These are phyloP conservation scores for Conomelus anceps DNA, from an alignment of 2,888 invertebrate species.

Conservation along the genomic window DNA sequence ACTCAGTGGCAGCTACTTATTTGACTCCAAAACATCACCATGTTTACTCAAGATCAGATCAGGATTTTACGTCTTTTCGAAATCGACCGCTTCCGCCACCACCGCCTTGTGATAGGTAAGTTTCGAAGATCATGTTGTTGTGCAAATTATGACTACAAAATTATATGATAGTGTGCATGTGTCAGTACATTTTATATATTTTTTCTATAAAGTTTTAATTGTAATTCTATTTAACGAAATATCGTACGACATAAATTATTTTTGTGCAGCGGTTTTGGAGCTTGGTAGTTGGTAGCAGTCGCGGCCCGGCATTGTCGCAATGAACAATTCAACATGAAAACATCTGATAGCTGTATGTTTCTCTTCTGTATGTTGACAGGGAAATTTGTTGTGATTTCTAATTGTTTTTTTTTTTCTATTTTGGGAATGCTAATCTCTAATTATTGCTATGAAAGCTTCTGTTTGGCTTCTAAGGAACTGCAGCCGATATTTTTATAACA, in stretches of 20 bases:
- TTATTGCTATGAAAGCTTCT: too few species aligned
- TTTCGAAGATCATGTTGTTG: not conserved
- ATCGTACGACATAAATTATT: too few species aligned
- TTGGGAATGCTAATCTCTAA: too few species aligned
- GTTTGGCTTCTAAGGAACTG: too few species aligned
- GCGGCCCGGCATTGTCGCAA: not conserved
- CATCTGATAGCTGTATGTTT: too few species aligned
- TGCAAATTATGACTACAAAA: not conserved
- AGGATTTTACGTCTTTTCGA: not conserved
- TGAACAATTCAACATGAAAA: not conserved
- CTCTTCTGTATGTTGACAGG: too few species aligned
- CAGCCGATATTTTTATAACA: too few species aligned
- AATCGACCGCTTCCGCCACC: not conserved
- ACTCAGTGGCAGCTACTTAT: not conserved
- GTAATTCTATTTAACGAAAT: not conserved
- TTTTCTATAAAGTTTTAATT: not conserved
- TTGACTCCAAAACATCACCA: not conserved
- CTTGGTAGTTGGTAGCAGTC: not conserved
- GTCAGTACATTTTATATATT: not conserved
- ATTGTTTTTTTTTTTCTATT: too few species aligned
- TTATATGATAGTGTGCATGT: not conserved
- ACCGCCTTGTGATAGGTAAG: not conserved
- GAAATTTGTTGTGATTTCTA: too few species aligned
- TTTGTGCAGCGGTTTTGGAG: too few species aligned
- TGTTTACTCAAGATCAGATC: not conserved